A percentile compares a stretch with the other conserved stretches of the same genome.
Evolutionary conservation across 2,888 invertebrate species (phyloP).

Genomic region (Caradrina clavipalpis): DNA sequence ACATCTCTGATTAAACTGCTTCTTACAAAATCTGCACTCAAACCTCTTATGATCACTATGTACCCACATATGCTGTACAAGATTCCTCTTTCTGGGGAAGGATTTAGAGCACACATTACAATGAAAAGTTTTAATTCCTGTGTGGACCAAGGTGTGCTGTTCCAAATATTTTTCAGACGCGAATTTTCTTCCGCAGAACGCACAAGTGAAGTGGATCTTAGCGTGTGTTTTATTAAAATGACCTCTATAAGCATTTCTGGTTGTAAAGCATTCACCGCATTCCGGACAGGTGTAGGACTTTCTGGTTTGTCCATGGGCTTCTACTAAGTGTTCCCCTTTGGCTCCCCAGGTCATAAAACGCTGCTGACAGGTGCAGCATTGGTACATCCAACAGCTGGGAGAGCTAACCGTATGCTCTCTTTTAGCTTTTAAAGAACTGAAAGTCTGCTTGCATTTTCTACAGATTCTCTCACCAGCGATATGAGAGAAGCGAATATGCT

Average conservation of each 20-base stretch:
- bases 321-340: slow-evolving; percentile 77
- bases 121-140: slow-evolving; percentile 85
- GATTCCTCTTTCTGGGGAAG: slow-evolving; percentile 82
- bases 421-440: slow-evolving; percentile 74
- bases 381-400: slow-evolving; percentile 79
- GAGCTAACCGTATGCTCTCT: slow-evolving; percentile 75
- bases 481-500: slow-evolving; percentile 79
- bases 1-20: slow-evolving; percentile 83
- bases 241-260: slow-evolving; percentile 76
- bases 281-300: slow-evolving; percentile 79
- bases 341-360: slow-evolving; percentile 77
- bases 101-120: slow-evolving; percentile 87
- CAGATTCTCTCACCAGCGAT: slow-evolving; percentile 76
- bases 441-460: slow-evolving; percentile 80
- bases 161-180: slow-evolving; percentile 76
- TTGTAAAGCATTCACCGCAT: slow-evolving; percentile 76
- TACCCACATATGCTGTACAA: slow-evolving; percentile 85
- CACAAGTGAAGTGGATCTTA: slow-evolving; percentile 78
- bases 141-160: slow-evolving; percentile 88
- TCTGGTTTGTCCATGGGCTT: slow-evolving; percentile 73
- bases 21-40: slow-evolving; percentile 81
- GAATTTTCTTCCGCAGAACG: slow-evolving; percentile 80
- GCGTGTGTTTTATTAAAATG: slow-evolving; percentile 82
- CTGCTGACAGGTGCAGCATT: slow-evolving; percentile 79
- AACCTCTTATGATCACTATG: slow-evolving; percentile 84